Evolutionary conservation across 2,888 invertebrate genomes (phyloP).

Genomic region (Cataglyphis albicans): DNA sequence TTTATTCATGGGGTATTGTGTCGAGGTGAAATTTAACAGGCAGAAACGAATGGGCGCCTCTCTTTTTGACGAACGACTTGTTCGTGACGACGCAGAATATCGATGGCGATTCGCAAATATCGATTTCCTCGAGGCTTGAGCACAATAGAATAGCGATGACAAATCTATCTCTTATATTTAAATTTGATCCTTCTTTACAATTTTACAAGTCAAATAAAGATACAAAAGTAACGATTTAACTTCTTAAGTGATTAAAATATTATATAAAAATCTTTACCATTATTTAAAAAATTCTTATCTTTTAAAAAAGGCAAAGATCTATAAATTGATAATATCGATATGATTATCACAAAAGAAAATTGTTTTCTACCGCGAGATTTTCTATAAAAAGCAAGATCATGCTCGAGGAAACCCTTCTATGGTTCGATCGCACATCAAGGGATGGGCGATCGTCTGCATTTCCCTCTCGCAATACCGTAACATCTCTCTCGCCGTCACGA

Average conservation of each 20-base stretch:
- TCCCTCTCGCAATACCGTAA: conserved; percentile 42
- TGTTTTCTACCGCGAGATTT: neutral
- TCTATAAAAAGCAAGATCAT: conserved; percentile 9
- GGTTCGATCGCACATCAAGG: conserved; percentile 45
- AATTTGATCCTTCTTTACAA: neutral
- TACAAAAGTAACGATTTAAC: neutral
- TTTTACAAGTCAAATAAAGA: neutral
- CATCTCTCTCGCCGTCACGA: conserved; percentile 53
- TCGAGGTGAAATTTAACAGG: conserved; percentile 57
- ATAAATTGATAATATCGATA: neutral
- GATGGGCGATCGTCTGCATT: conserved; percentile 24
- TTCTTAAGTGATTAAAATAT: neutral
- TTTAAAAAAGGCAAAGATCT: neutral
- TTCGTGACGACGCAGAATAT: conserved; percentile 62
- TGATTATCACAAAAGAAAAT: neutral
- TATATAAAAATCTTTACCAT: neutral
- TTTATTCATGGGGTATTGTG: conserved; percentile 63
- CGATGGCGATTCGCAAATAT: conserved; percentile 57
- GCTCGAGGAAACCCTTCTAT: conserved; percentile 12
- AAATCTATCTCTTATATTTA: conserved; percentile 6
- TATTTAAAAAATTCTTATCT: neutral
- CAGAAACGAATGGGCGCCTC: conserved; percentile 47
- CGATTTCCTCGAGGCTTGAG: conserved; percentile 23
- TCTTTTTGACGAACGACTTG: conserved; percentile 60
- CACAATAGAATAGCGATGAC: neutral